These are phyloP conservation scores for Drepana falcataria DNA, from an alignment of 2,888 invertebrate genomes.

Conservation along the genomic window DNA sequence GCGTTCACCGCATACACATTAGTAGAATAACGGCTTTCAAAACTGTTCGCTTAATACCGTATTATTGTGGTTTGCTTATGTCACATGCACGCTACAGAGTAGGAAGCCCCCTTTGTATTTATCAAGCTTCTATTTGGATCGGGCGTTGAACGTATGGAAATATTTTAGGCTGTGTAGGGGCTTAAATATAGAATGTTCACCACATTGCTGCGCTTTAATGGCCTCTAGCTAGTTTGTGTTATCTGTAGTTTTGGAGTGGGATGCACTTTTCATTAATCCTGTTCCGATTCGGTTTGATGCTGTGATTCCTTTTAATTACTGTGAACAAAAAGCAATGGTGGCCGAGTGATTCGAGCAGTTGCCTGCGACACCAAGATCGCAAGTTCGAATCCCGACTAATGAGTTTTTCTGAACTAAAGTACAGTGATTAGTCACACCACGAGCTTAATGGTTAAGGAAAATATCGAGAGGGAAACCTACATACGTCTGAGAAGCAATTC, in stretches of 20 bases:
- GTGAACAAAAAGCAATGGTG: too few species aligned
- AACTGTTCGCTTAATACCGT: slow-evolving; percentile 46
- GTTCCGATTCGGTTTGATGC: not conserved
- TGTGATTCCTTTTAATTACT: too few species aligned
- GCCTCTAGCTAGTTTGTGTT: not conserved
- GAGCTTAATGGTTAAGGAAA: too few species aligned
- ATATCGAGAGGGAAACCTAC: too few species aligned
- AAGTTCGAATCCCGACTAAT: too few species aligned
- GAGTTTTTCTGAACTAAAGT: too few species aligned
- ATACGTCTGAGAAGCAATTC: too few species aligned
- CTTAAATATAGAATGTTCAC: not conserved
- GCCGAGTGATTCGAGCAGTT: too few species aligned
- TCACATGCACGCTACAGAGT: slow-evolving; percentile 14
- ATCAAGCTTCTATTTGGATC: not conserved
- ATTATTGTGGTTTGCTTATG: slow-evolving; percentile 49
- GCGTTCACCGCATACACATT: slow-evolving; percentile 35
- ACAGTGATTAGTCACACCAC: too few species aligned
- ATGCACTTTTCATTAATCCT: not conserved
- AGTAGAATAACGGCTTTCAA: slow-evolving; percentile 45
- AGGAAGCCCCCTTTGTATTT: not conserved
- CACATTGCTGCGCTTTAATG: not conserved
- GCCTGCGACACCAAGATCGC: too few species aligned
- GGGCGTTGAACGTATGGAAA: not conserved
- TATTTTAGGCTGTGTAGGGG: not conserved
- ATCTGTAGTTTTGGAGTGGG: not conserved